These are phyloP conservation scores for Oreocharis arfaki DNA, from an alignment of 2,113 vertebrate species.

Conservation along the genomic window DNA sequence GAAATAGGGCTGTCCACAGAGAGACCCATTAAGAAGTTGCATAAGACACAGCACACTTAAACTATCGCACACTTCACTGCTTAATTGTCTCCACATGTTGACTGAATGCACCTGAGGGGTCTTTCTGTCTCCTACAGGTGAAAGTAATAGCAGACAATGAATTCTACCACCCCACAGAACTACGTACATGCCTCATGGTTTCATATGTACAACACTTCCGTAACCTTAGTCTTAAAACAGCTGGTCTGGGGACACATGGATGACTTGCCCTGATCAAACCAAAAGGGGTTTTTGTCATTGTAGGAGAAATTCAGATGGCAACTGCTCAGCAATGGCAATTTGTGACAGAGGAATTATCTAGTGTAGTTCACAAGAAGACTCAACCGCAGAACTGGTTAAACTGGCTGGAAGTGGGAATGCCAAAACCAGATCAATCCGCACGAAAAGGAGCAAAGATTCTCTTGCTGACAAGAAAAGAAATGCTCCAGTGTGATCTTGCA, in stretches of 20 bases:
- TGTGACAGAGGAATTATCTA: not conserved
- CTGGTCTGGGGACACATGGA: not conserved
- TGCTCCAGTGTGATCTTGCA: no score
- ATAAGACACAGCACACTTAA: not conserved
- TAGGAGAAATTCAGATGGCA: not conserved
- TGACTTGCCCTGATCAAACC: not conserved
- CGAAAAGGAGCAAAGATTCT: not conserved
- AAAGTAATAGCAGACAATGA: not conserved
- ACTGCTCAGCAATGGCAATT: not conserved
- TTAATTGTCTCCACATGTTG: not conserved
- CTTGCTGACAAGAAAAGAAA: not conserved
- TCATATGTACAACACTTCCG: not conserved
- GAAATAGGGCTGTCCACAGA: not conserved
- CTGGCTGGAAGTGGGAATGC: not conserved
- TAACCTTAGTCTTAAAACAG: not conserved
- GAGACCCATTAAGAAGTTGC: not conserved
- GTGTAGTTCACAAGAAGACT: not conserved
- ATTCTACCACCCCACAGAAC: not conserved
- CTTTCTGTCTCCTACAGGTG: no score
- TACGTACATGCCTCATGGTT: not conserved
- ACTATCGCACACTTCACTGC: not conserved
- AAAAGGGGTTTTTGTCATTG: not conserved
- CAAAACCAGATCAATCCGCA: not conserved
- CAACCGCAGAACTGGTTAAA: not conserved
- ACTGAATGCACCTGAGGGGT: not conserved